Evolutionary conservation across 2,888 invertebrate genomes (phyloP), one percentile per base, ranked within the genome.

Genomic region (Pollenia amentaria): DNA sequence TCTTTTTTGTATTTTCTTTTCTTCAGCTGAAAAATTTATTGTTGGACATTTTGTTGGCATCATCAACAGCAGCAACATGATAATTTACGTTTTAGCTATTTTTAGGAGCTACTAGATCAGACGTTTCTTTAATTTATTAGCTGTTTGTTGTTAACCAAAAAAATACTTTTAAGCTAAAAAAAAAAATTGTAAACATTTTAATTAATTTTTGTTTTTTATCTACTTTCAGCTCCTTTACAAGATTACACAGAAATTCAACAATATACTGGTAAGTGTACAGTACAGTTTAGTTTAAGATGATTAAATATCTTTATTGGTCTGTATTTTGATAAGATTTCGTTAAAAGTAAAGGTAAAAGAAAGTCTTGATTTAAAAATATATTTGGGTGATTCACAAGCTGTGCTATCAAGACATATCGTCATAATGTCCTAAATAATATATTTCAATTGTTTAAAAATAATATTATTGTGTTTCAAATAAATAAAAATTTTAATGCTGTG

Each of bases 201-300:
- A 87, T 84, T 84, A 84, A 84, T 84, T 80, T 79, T 38, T 87
- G 87, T 88, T 85, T 89, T 90, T 90, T 89, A 90, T 92, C 92
- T 93, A 92, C 90, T 96, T 96, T 89, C 95, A 96, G 96, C 96
- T 93, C 96, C 96, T 90, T 92, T 95, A 88, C 94, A 94, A 91
- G 95, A 95, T 90, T 94, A 94, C 64, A 91, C 95, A 87, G 95
- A 95, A 90, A 93, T 96, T 92, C 95, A 95, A 93, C 94, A 95
- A 92, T 95, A 95, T 92, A 95, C 95, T 92, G 94, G 94, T 94
- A 93, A 94, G 93, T 81, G 55, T 29, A 29, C 29, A 29, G 29
- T 6, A 29, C 29, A 29, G 29, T 6, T 29, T 29, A 6, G 29
- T 29, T 29, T 29, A 29, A 4, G 29, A 29, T 29, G 29, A 29